These are phyloP conservation scores for Perizoma flavofasciatum DNA, from an alignment of 2,888 invertebrate genomes.

Conservation along the genomic window DNA sequence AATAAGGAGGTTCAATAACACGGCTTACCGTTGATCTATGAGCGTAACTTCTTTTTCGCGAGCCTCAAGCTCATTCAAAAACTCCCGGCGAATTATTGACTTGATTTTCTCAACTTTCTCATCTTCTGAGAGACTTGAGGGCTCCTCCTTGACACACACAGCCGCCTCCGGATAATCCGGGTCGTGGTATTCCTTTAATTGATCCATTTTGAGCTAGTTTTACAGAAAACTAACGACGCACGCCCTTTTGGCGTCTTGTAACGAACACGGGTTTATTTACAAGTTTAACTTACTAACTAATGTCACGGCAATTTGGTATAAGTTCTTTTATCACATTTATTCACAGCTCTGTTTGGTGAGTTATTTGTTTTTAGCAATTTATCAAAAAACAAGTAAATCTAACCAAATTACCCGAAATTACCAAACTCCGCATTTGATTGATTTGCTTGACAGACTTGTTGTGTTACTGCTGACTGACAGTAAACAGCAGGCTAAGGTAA, in stretches of 20 bases:
- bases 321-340: conserved; percentile 51
- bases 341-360: conserved; percentile 52
- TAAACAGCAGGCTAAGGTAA: too few relatives aligned
- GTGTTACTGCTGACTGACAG: conserved; percentile 75
- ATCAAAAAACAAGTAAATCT: conserved; percentile 51
- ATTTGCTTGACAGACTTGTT: conserved; percentile 54
- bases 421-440: conserved; percentile 51
- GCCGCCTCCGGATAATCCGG: conserved; percentile 81
- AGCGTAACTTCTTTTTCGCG: conserved; percentile 89
- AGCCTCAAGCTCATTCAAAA: conserved; percentile 86
- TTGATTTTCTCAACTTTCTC: conserved; percentile 79
- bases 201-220: conserved; percentile 64
- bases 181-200: conserved; percentile 82
- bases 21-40: conserved; percentile 86
- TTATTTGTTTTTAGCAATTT: conserved; percentile 42
- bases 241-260: conserved; percentile 55
- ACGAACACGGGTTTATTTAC: conserved; percentile 45
- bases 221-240: conserved; percentile 59
- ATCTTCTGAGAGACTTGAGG: conserved; percentile 57
- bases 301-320: conserved; percentile 47
- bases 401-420: conserved; percentile 53
- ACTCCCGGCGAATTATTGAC: conserved; percentile 88
- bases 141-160: conserved; percentile 54
- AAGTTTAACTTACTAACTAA: conserved; percentile 28
- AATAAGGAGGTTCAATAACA: conserved; percentile 32